A percentile compares a stretch with the other conserved stretches of the same genome.
These are phyloP conservation scores for Drosophila mercatorum DNA, from an alignment of 2,888 invertebrate genomes.

Conservation along the genomic window DNA sequence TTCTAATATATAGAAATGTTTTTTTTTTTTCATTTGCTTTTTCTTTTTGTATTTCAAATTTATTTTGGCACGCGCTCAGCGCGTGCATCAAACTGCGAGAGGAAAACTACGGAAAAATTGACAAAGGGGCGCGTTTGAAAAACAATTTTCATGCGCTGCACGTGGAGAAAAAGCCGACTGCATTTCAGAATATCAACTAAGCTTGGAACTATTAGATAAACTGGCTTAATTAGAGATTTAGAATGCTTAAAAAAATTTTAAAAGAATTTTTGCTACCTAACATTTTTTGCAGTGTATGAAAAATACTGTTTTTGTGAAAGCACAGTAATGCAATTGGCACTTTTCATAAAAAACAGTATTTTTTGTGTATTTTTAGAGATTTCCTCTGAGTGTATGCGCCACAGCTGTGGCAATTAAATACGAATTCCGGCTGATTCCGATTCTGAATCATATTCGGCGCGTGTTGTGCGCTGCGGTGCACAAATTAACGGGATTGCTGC, in stretches of 20 bases:
- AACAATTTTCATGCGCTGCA: slow-evolving; percentile 4
- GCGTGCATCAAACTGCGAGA: slow-evolving; percentile 22
- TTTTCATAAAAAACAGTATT: neutral
- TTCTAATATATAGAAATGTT: neutral
- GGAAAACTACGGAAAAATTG: neutral
- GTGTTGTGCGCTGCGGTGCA: slow-evolving; percentile 26
- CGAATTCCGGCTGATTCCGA: slow-evolving; percentile 34
- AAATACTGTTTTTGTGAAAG: neutral
- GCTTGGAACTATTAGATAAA: neutral
- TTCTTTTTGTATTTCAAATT: slow-evolving; percentile 6
- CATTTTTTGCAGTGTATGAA: neutral
- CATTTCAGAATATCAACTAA: neutral
- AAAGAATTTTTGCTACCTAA: neutral
- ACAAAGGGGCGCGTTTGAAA: slow-evolving; percentile 5
- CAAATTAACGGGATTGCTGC: slow-evolving; percentile 24
- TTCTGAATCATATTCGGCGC: slow-evolving; percentile 43
- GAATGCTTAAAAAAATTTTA: neutral
- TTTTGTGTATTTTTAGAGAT: neutral
- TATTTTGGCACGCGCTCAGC: slow-evolving; percentile 34
- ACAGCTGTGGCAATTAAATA: slow-evolving; percentile 35
- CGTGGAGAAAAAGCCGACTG: neutral
- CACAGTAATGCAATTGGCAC: neutral
- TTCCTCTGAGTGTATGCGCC: slow-evolving; percentile 11
- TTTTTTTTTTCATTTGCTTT: no score
- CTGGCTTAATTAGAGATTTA: neutral